Conservation (phyloP, 2,888 invertebrate genomes). For the Merodon equestris region DNA sequence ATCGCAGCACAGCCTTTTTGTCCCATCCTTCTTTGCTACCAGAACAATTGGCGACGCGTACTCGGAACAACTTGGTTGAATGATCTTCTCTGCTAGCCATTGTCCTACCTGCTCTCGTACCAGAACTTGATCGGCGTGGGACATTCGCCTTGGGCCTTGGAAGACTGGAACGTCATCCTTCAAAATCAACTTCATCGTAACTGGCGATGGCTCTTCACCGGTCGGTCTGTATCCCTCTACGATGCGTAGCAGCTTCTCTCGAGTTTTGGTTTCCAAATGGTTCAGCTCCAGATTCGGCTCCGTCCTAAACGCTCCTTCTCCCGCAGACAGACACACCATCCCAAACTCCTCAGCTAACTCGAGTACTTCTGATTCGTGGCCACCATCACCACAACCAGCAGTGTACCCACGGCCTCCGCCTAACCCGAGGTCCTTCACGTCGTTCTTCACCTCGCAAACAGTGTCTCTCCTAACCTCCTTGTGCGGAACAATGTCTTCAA, state of each 20-base stretch:
- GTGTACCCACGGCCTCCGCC: not conserved
- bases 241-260: slow-evolving; percentile 3
- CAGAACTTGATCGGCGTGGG: slow-evolving; percentile 1
- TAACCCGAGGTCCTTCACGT: too few relatives aligned
- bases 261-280: not conserved
- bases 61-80: slow-evolving; percentile 29
- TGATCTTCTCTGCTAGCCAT: slow-evolving; percentile 17
- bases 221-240: slow-evolving; percentile 6
- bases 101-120: not conserved
- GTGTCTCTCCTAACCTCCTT: too few relatives aligned
- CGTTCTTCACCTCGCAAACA: too few relatives aligned
- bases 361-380: not conserved
- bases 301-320: slow-evolving; percentile 4
- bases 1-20: slow-evolving; percentile 37
- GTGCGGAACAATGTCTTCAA: too few relatives aligned
- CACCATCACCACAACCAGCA: too few relatives aligned
- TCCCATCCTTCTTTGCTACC: slow-evolving; percentile 39
- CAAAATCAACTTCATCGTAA: slow-evolving; percentile 15
- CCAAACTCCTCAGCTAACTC: not conserved
- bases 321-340: slow-evolving; percentile 3
- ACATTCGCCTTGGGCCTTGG: slow-evolving; percentile 22
- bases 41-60: slow-evolving; percentile 43
- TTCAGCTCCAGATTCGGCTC: slow-evolving; percentile 7
- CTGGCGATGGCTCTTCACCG: slow-evolving; percentile 10
- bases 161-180: slow-evolving; percentile 16